Conservation (phyloP, 2,797 vertebrate species). For the Falco biarmicus region DNA sequence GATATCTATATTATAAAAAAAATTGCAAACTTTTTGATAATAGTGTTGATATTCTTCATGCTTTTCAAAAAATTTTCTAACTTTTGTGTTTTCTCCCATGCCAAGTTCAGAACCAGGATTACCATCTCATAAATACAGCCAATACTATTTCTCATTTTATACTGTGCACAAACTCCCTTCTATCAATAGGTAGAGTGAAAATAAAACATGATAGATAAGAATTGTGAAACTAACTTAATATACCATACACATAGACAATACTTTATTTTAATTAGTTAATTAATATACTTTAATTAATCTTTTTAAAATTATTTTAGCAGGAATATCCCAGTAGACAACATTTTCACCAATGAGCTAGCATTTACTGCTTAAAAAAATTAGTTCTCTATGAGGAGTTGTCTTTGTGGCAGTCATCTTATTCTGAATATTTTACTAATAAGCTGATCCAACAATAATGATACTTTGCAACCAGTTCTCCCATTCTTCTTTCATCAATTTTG, state of each 20-base stretch:
- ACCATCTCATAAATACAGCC: not conserved
- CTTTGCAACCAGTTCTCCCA: not conserved
- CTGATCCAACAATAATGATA: not conserved
- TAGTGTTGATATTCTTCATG: not conserved
- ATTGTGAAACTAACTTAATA: not conserved
- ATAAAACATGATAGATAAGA: not conserved
- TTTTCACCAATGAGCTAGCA: not conserved
- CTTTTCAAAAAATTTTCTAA: not conserved
- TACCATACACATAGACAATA: not conserved
- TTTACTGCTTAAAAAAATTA: not conserved
- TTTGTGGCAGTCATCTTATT: not conserved
- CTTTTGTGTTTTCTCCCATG: not conserved
- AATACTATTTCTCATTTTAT: not conserved
- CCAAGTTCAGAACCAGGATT: not conserved
- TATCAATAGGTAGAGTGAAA: not conserved
- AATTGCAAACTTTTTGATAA: not conserved
- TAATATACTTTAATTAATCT: not conserved
- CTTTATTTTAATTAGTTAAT: not conserved
- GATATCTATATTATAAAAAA: not conserved
- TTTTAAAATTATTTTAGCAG: not conserved
- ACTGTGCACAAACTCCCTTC: not conserved
- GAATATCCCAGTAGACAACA: not conserved
- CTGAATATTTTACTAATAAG: not conserved
- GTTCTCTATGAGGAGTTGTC: accelerated
- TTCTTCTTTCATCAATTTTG: not conserved